Evolutionary conservation across 1,140 invertebrate genomes (phyloP), one percentile per base, ranked within the genome.

Genomic region (Camponotus floridanus): DNA sequence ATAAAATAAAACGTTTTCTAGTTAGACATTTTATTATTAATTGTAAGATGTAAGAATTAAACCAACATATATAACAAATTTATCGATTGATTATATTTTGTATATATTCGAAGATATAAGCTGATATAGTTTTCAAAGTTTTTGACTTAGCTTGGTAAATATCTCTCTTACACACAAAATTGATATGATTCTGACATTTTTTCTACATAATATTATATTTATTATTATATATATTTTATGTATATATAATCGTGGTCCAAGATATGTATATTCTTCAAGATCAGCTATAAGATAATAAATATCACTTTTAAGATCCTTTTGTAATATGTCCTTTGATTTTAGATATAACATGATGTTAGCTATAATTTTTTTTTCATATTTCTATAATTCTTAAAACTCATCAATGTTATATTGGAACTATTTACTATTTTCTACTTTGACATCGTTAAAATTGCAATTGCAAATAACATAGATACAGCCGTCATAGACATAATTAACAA

Each of bases 11-110:
- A 26, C 21, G 9, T 85, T 67, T 48, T 64, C 57, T 70, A 65
- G 7, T 65, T 33, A 81, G 39, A 42, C 15, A 45, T 87, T 81
- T 87, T 73, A 67, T 48, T 48, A 64, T 86, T 81, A n/a, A n/a
- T n/a, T n/a, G n/a, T n/a, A 81, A 65, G 74, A 80, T 68, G 55
- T 64, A 83, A 48, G 36, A 64, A 36, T 86, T 73, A 57, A 57
- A 36, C 57, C 42, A 36, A 36, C 33, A 31, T 51, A 51, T 51
- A 15, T 11, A 21, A 61, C n/a, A 62, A 76, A 62, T 18, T 64
- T 76, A 76, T 76, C n/a, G 9, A 76, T n/a, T 76, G 39, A 76
- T 62, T 76, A 76, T 42, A 62, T 62, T 76, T 61, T 42, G n/a
- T 76, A 45, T 51, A 51, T 76, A 76, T 76, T 61, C 59, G 21